Evolutionary conservation across 2,113 vertebrate genomes (phyloP).

Genomic region (Scortum barcoo): DNA sequence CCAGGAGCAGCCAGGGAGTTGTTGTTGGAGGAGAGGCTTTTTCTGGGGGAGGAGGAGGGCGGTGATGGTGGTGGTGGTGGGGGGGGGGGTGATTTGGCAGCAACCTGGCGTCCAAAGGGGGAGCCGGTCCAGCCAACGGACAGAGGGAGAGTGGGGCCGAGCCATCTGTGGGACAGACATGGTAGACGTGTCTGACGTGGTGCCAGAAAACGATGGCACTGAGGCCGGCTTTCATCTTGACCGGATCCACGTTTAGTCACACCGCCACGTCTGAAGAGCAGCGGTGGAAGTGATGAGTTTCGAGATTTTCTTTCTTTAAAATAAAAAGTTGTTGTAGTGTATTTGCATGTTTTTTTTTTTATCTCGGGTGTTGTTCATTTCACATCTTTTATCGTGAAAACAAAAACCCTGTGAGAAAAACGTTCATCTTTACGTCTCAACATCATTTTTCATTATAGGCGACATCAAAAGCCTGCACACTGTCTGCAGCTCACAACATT

Average conservation of each 20-base stretch:
- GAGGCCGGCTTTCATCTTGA: not conserved
- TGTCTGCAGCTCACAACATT: too few relatives aligned
- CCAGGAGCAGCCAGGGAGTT: constrained; percentile 51
- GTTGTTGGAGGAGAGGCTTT: constrained; percentile 7
- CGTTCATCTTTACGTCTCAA: too few relatives aligned
- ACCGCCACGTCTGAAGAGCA: not conserved
- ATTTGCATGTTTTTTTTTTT: too few relatives aligned
- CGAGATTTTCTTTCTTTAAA: not conserved
- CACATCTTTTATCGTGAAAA: too few relatives aligned
- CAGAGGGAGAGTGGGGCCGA: constrained; percentile 50
- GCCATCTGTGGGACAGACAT: constrained; percentile 81
- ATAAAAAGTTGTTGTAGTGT: not conserved
- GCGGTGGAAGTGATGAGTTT: not conserved
- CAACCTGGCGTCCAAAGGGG: constrained; percentile 24
- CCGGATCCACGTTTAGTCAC: constrained; percentile 10
- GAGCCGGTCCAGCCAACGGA: constrained; percentile 53
- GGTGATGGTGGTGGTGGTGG: too few relatives aligned
- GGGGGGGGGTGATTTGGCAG: constrained; percentile 40
- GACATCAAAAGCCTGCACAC: too few relatives aligned
- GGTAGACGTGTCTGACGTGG: constrained; percentile 39
- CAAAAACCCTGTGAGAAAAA: too few relatives aligned
- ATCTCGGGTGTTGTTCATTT: too few relatives aligned
- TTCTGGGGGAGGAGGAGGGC: not conserved
- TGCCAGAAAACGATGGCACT: constrained; percentile 49
- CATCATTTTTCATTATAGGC: too few relatives aligned